A percentile compares a stretch with the other conserved stretches of the same genome.
Conservation (phyloP, 2,797 vertebrate species). For the Momotus momota region DNA sequence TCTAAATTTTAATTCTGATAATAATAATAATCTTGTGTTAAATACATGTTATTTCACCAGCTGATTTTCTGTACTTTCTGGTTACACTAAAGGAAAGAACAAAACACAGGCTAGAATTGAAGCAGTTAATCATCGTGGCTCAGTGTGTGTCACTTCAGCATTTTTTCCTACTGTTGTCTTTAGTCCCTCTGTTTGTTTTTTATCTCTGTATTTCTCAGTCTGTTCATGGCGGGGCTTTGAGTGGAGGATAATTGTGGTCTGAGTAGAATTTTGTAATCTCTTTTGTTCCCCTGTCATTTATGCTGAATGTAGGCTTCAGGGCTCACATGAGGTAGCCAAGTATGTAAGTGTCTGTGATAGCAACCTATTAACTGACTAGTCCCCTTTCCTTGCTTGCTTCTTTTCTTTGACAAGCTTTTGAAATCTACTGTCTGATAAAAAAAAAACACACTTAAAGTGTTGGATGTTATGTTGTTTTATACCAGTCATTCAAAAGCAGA, state of each 20-base stretch:
- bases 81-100: not conserved
- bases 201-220: slow-evolving; percentile 30
- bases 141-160: not conserved
- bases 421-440: not conserved
- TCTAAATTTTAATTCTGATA: not conserved
- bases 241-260: slow-evolving; percentile 21
- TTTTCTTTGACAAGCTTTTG: not conserved
- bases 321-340: not conserved
- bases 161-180: slow-evolving; percentile 8
- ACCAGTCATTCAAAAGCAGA: not conserved
- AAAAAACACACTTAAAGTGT: not conserved
- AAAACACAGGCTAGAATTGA: not conserved
- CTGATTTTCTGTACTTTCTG: not conserved
- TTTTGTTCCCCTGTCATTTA: slow-evolving; percentile 42
- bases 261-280: slow-evolving; percentile 26
- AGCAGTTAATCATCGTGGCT: not conserved
- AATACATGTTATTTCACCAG: not conserved
- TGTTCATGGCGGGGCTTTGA: slow-evolving; percentile 16
- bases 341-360: not conserved
- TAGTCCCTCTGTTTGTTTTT: not conserved
- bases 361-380: slow-evolving; percentile 6
- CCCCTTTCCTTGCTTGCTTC: not conserved
- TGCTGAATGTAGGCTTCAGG: slow-evolving; percentile 7
- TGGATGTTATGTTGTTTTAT: not conserved
- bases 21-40: not conserved